Conservation (phyloP, 2,113 vertebrate species). For the Nannospalax galili region DNA sequence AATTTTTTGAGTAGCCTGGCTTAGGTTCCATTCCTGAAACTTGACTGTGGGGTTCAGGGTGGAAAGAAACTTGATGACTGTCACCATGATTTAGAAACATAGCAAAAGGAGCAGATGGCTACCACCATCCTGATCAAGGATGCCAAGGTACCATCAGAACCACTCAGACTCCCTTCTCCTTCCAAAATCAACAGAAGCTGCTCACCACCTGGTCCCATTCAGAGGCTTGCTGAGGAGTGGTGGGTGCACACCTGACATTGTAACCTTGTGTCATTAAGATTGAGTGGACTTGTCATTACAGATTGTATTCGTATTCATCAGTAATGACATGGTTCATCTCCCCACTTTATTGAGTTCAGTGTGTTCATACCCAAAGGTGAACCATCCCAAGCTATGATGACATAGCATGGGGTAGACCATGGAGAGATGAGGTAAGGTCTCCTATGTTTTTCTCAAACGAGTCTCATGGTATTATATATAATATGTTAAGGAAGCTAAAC, state of each 20-base stretch:
- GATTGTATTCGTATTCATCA: constrained; percentile 33
- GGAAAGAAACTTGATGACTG: constrained; percentile 21
- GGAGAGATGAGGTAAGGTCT: neutral
- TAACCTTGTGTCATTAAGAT: constrained; percentile 69
- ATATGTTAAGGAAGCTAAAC: constrained; percentile 18
- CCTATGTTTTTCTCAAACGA: neutral
- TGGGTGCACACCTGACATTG: neutral
- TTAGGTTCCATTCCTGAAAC: neutral
- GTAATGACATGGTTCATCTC: constrained; percentile 19
- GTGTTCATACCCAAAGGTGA: neutral
- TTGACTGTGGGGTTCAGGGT: neutral
- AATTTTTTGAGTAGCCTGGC: neutral
- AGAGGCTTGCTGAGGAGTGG: neutral
- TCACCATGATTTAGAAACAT: neutral
- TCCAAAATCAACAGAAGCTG: constrained; percentile 54
- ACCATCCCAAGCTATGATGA: neutral
- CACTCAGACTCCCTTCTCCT: neutral
- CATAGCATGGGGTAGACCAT: neutral
- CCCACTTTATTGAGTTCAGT: neutral
- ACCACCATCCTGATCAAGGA: neutral
- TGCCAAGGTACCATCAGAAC: neutral
- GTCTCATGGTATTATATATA: neutral
- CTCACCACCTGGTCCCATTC: neutral
- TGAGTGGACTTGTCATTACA: constrained; percentile 27
- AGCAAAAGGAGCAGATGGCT: constrained; percentile 7